Percentiles rank a stretch among this genome's conserved stretches.
Evolutionary conservation across 1,140 invertebrate genomes (phyloP).

Genomic region (Hylaeus volcanicus): DNA sequence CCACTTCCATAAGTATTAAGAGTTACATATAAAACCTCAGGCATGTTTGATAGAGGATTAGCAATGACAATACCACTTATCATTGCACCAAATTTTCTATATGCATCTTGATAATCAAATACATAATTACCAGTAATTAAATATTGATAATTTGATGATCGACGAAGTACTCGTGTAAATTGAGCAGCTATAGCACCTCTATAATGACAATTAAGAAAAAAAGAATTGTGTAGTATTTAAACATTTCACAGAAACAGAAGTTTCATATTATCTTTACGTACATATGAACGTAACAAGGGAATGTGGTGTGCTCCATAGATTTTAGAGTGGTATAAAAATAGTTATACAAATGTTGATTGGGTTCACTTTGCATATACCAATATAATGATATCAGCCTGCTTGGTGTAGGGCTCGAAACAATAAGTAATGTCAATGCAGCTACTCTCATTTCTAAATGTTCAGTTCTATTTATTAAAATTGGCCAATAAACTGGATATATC

Average conservation of each 20-base stretch:
- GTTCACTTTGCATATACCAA: slow-evolving; percentile 85
- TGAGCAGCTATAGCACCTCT: slow-evolving; percentile 83
- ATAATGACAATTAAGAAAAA: slow-evolving; percentile 29
- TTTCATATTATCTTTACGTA: slow-evolving; percentile 71
- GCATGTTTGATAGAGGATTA: slow-evolving; percentile 83
- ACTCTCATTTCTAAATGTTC: slow-evolving; percentile 86
- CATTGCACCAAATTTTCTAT: slow-evolving; percentile 83
- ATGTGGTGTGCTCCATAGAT: slow-evolving; percentile 84
- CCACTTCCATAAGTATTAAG: slow-evolving; percentile 83
- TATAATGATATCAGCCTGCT: slow-evolving; percentile 85
- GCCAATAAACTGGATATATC: slow-evolving; percentile 85
- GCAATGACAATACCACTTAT: slow-evolving; percentile 83
- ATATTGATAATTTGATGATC: slow-evolving; percentile 77
- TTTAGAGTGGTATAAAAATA: slow-evolving; percentile 88
- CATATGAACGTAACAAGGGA: slow-evolving; percentile 84
- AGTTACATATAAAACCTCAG: slow-evolving; percentile 82
- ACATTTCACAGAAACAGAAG: not conserved
- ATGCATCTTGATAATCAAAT: slow-evolving; percentile 83
- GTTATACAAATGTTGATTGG: slow-evolving; percentile 84
- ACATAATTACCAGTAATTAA: slow-evolving; percentile 85
- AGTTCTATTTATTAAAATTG: slow-evolving; percentile 85
- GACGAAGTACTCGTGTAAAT: slow-evolving; percentile 81
- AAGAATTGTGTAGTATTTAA: not conserved
- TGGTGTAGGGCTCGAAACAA: slow-evolving; percentile 82
- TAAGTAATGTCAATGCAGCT: slow-evolving; percentile 84